phyloP scores from a whole-genome alignment of 2,797 vertebrate genomes.

The Arrhamphus sclerolepis region DNA sequence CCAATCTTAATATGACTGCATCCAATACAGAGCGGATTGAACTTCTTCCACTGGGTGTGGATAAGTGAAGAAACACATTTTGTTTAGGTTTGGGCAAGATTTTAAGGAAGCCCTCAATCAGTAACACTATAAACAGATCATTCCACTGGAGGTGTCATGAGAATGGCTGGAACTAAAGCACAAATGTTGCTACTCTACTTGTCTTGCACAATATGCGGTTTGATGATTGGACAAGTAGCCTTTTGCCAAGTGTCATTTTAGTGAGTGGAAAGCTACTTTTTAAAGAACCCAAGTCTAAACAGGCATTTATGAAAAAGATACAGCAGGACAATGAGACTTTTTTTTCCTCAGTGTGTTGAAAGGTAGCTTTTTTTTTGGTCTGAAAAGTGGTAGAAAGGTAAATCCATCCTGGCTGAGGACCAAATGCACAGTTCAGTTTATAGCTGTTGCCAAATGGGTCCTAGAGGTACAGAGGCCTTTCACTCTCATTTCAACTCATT shows the following conservation, averaged over 20 bases:
- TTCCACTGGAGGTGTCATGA: conserved; percentile 75
- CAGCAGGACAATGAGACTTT: conserved; percentile 57
- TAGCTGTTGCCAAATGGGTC: conserved; percentile 38
- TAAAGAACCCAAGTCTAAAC: conserved; percentile 67
- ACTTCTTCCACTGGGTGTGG: conserved; percentile 67
- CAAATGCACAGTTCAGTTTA: conserved; percentile 73
- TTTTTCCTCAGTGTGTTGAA: conserved; percentile 41
- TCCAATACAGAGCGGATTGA: conserved; percentile 45
- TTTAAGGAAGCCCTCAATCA: conserved; percentile 80
- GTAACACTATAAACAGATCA: conserved; percentile 76
- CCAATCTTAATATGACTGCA: conserved; percentile 60
- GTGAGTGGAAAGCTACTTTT: conserved; percentile 66
- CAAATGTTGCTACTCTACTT: conserved; percentile 56
- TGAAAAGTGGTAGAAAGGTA: conserved; percentile 56
- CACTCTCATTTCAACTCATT: conserved; percentile 8
- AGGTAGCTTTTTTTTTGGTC: conserved; percentile 37
- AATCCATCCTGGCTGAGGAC: conserved; percentile 55
- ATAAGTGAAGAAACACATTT: conserved; percentile 70
- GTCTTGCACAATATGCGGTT: conserved; percentile 73
- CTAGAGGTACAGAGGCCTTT: conserved; percentile 20
- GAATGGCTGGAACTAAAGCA: conserved; percentile 67
- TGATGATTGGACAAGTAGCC: conserved; percentile 64
- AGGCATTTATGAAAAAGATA: conserved; percentile 53
- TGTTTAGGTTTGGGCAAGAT: conserved; percentile 76
- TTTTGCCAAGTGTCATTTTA: conserved; percentile 65